These are phyloP conservation scores for Nycticebus coucang DNA, from an alignment of 2,113 vertebrate species.

Conservation along the genomic window DNA sequence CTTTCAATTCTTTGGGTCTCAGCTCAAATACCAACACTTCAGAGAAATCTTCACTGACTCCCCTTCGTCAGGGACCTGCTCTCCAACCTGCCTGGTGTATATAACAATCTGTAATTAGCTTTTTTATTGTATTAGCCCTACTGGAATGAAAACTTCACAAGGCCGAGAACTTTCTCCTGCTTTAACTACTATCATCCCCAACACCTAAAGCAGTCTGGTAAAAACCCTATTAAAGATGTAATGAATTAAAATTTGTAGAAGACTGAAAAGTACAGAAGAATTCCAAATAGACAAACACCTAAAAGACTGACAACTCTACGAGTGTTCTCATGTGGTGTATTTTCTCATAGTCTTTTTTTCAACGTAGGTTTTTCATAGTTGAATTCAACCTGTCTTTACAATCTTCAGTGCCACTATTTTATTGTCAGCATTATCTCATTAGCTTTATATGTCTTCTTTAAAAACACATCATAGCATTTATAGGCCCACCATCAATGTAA, in stretches of 20 bases:
- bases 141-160: not conserved
- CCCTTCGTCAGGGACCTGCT: not conserved
- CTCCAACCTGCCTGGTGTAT: not conserved
- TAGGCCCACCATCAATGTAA: not conserved
- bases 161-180: not conserved
- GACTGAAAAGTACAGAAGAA: not conserved
- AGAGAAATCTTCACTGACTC: not conserved
- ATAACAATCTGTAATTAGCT: not conserved
- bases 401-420: not conserved
- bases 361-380: not conserved
- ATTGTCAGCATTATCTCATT: not conserved
- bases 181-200: not conserved
- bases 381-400: not conserved
- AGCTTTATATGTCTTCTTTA: not conserved
- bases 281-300: not conserved
- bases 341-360: constrained; percentile 12
- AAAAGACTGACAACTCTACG: not conserved
- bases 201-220: not conserved
- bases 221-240: not conserved
- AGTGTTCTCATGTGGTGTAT: not conserved
- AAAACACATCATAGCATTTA: not conserved
- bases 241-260: not conserved
- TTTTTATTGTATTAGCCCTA: not conserved
- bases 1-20: not conserved
- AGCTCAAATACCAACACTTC: not conserved